phyloP scores from a whole-genome alignment of 2,113 vertebrate species.

The Struthidea cinerea region DNA sequence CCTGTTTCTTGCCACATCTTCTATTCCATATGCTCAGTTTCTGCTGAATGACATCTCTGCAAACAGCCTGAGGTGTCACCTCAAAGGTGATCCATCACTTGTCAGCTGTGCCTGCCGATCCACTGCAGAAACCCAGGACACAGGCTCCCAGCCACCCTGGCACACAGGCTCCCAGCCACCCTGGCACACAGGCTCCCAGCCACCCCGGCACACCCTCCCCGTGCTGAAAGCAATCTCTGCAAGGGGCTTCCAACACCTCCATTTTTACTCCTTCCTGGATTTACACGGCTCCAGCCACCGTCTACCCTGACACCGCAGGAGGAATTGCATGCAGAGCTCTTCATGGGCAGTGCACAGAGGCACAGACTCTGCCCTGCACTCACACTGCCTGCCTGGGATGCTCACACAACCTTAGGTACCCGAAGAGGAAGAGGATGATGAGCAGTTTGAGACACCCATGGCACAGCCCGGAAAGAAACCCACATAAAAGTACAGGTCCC shows the following conservation, averaged over 20 bases:
- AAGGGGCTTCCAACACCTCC: neutral
- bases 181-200: neutral
- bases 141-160: neutral
- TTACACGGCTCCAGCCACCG: neutral
- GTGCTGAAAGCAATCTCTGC: neutral
- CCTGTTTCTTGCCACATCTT: neutral
- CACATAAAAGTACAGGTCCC: neutral
- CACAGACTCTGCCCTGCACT: neutral
- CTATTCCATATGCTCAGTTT: neutral
- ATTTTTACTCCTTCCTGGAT: neutral
- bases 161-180: neutral
- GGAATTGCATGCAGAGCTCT: rapidly evolving
- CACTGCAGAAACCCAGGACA: neutral
- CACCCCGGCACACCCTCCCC: too few species aligned
- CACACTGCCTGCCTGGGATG: neutral
- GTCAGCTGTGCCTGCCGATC: neutral
- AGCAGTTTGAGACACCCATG: neutral
- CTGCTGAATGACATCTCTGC: neutral
- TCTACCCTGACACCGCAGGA: neutral
- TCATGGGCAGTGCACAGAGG: neutral
- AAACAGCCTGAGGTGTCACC: neutral
- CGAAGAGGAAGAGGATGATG: neutral
- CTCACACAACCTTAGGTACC: neutral
- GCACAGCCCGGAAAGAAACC: neutral
- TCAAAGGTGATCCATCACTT: neutral